phyloP scores from a whole-genome alignment of 2,888 invertebrate genomes.

The Elysia crispata region DNA sequence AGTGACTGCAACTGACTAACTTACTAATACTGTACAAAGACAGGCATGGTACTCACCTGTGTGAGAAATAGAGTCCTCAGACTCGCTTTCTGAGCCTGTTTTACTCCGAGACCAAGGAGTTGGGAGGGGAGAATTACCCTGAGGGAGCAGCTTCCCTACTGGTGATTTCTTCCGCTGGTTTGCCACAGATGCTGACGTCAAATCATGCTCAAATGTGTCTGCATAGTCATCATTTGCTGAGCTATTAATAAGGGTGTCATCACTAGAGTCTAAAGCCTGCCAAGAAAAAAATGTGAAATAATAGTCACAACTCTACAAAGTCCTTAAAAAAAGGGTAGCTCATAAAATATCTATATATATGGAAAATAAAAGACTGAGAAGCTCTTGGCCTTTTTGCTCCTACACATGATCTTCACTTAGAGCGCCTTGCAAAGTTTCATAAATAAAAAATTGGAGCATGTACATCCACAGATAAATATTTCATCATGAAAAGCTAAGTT shows the following conservation, averaged over 20 bases:
- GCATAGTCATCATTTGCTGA: slow-evolving; percentile 61
- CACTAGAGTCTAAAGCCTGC: slow-evolving; percentile 54
- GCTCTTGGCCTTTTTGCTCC: too few relatives aligned
- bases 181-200: slow-evolving; percentile 50
- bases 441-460: too few relatives aligned
- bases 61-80: slow-evolving; percentile 71
- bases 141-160: slow-evolving; percentile 55
- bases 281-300: neutral
- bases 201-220: slow-evolving; percentile 65
- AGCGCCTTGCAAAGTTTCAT: too few relatives aligned
- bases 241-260: slow-evolving; percentile 64
- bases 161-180: slow-evolving; percentile 56
- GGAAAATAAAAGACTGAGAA: too few relatives aligned
- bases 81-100: slow-evolving; percentile 71
- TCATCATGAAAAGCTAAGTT: too few relatives aligned
- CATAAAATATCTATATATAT: too few relatives aligned
- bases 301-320: too few relatives aligned
- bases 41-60: slow-evolving; percentile 58
- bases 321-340: too few relatives aligned
- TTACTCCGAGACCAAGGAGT: slow-evolving; percentile 52
- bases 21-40: too few relatives aligned
- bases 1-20: too few relatives aligned
- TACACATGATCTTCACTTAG: too few relatives aligned
- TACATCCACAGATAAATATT: too few relatives aligned
- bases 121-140: slow-evolving; percentile 54